Evolutionary conservation across 2,888 invertebrate genomes (phyloP).

Genomic region (Drosophila percnosoma): DNA sequence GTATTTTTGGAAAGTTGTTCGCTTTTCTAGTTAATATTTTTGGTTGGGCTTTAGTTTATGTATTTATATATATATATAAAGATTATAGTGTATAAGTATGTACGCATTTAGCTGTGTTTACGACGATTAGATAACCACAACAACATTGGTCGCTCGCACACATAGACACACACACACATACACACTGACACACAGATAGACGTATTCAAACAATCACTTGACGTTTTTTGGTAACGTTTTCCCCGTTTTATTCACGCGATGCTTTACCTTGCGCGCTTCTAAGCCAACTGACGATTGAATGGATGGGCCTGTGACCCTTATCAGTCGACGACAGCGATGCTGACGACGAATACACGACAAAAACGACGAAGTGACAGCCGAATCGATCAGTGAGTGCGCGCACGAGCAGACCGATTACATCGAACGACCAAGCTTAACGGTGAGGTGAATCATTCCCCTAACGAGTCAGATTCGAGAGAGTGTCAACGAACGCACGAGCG

Average conservation of each 20-base stretch:
- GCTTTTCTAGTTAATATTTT: slow-evolving; percentile 55
- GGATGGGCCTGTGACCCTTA: slow-evolving; percentile 78
- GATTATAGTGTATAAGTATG: slow-evolving; percentile 13
- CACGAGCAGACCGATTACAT: slow-evolving; percentile 75
- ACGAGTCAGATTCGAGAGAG: slow-evolving; percentile 40
- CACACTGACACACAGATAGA: slow-evolving; percentile 18
- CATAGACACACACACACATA: not conserved
- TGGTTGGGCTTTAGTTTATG: slow-evolving; percentile 56
- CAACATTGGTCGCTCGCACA: slow-evolving; percentile 42
- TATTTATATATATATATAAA: slow-evolving; percentile 13
- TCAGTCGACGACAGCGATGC: slow-evolving; percentile 49
- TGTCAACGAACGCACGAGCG: slow-evolving; percentile 9
- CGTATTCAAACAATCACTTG: slow-evolving; percentile 35
- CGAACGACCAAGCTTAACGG: slow-evolving; percentile 55
- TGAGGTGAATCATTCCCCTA: slow-evolving; percentile 67
- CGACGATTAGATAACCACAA: slow-evolving; percentile 73
- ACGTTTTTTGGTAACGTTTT: slow-evolving; percentile 45
- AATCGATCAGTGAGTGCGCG: slow-evolving; percentile 75
- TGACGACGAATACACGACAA: slow-evolving; percentile 16
- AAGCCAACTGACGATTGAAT: slow-evolving; percentile 74
- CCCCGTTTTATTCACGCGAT: slow-evolving; percentile 54
- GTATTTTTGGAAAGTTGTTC: slow-evolving; percentile 52
- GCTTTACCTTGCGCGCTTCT: slow-evolving; percentile 71
- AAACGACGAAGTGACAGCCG: slow-evolving; percentile 18
- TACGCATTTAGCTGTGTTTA: slow-evolving; percentile 52